Percentiles rank a stretch among this genome's conserved stretches.
phyloP scores from a whole-genome alignment of 92 coral and sea anemone genomes.

The Zoanthus sansibaricus region DNA sequence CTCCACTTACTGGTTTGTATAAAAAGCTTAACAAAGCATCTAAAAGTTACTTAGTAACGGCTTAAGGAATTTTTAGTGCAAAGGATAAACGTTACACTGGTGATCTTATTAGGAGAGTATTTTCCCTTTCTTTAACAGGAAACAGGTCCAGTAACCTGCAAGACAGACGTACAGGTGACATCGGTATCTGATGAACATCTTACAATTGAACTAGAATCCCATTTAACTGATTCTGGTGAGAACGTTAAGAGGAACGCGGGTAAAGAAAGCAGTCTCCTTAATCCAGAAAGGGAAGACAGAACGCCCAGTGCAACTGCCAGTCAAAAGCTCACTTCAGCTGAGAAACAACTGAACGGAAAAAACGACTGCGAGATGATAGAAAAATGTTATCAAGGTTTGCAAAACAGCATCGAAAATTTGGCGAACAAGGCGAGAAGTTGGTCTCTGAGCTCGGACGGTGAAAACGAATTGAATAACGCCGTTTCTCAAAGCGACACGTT shows the following conservation, averaged over 20 bases:
- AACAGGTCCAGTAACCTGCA: slow-evolving; percentile 40
- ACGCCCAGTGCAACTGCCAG: neutral
- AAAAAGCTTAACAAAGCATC: no score
- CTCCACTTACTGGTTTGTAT: no score
- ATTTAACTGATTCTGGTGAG: slow-evolving; percentile 8
- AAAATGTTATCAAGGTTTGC: slow-evolving; percentile 36
- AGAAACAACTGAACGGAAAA: neutral
- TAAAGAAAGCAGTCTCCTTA: neutral
- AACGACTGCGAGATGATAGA: slow-evolving; percentile 36
- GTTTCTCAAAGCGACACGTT: neutral
- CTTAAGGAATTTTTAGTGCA: no score
- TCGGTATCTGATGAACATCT: slow-evolving; percentile 75
- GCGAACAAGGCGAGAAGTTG: slow-evolving; percentile 43
- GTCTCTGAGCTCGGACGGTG: slow-evolving; percentile 45
- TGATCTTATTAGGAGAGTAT: neutral
- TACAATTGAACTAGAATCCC: slow-evolving; percentile 61
- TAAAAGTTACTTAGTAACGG: no score
- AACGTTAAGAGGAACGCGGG: neutral
- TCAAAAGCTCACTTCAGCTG: neutral
- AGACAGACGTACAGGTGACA: slow-evolving; percentile 64
- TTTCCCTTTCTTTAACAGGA: slow-evolving; percentile 11
- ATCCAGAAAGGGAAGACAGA: neutral
- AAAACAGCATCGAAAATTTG: slow-evolving; percentile 25
- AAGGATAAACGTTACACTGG: neutral
- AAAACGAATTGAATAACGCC: slow-evolving; percentile 7